These are phyloP conservation scores for Saxicola maurus DNA, from an alignment of 2,797 vertebrate genomes.

Conservation along the genomic window DNA sequence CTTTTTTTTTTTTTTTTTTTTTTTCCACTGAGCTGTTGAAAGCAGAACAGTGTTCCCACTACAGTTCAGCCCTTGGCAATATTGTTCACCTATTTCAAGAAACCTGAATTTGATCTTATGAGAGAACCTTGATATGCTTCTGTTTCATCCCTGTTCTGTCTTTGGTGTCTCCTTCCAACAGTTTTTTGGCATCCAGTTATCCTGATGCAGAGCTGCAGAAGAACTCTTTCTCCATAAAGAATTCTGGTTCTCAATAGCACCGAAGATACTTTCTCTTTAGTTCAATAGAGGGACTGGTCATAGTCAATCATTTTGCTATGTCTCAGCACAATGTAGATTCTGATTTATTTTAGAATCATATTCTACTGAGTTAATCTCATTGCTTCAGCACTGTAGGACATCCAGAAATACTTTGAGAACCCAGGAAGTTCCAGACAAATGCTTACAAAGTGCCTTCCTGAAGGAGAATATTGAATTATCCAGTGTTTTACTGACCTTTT, in stretches of 20 bases:
- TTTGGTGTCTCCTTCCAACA: not conserved
- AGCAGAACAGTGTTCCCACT: not conserved
- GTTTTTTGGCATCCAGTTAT: not conserved
- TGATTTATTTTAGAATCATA: not conserved
- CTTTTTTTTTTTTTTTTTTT: not conserved
- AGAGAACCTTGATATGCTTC: not conserved
- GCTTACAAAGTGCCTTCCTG: not conserved
- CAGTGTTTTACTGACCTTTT: not conserved
- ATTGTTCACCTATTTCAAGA: not conserved
- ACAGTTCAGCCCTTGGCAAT: not conserved
- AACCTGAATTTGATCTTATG: not conserved
- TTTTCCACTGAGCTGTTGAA: not conserved
- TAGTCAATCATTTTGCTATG: not conserved
- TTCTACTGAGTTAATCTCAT: not conserved
- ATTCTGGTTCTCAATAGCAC: not conserved
- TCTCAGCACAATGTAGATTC: not conserved
- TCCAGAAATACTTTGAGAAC: not conserved
- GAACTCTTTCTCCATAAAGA: not conserved
- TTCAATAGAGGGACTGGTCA: not conserved
- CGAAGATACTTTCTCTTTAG: not conserved
- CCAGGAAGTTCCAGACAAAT: not conserved
- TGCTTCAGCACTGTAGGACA: not conserved
- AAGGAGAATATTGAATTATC: not conserved
- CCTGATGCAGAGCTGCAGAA: not conserved
- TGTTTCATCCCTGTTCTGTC: not conserved